Base-by-base conservation (phyloP, 2,797 vertebrate genomes). In the Coracias cyanogaster region DNA sequence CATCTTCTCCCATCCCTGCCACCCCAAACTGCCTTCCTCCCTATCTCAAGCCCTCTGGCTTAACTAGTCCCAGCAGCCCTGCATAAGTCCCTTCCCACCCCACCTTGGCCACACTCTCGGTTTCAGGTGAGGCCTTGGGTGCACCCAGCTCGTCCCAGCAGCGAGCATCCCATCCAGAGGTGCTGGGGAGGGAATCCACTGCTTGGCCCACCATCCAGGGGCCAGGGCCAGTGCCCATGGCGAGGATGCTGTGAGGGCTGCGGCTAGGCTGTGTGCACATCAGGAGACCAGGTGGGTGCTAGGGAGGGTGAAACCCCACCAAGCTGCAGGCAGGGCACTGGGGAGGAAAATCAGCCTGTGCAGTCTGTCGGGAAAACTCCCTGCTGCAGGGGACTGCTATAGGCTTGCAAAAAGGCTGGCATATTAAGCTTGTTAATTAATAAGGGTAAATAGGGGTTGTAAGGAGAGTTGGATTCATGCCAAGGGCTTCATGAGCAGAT, bases 81-180 rank as follows among this genome's bases (percentile, higher is more conserved):
- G 15, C 35, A 61, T 16, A 48, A 41, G n/a, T 41, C 46, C 20
- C 19, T 71, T n/a, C 29, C 33, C 54, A 51, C 26, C 54, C 39
- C 33, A 31, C 20, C 35, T 12, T 12, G 41, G 60, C 33, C 64
- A 46, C 0, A 0, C 33, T 54, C n/a, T 37, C 0, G 1, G 17
- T 16, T 45, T 21, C 70, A 22, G 76, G 16, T 33, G 39, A 46
- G 19, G 39, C 19, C 33, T 20, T 7, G 5, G 37, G 41, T 24
- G 46, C 16, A 10, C 52, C 12, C 7, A 12, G 28, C 33, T 84
- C 41, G 28, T 12, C 9, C 11, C 57, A 10, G 52, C 52, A 41
- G 35, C 2, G 0, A 60, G 55, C 45, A 51, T 70, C 64, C 73
- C 3, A 0, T 55, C 25, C 1, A 0, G 22, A 35, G 8, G 10